Conservation (phyloP, 2,888 invertebrate genomes). For the Hemaris fuciformis region DNA sequence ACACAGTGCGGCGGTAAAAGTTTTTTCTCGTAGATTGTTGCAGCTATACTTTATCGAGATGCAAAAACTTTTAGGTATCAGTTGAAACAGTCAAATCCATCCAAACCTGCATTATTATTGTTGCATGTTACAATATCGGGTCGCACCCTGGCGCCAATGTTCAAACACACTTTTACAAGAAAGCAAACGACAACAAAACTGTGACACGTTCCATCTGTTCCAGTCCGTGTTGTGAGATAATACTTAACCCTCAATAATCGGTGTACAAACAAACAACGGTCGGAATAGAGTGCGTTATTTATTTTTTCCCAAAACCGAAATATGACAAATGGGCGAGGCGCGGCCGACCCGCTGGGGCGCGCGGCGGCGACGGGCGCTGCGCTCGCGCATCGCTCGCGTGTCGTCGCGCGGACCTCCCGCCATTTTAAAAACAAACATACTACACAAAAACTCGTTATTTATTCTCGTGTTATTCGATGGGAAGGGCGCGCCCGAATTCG, state of each 20-base stretch:
- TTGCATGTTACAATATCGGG: not conserved
- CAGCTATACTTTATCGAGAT: not conserved
- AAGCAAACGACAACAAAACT: conserved; percentile 48
- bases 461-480: conserved; percentile 74
- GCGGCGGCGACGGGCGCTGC: conserved; percentile 38
- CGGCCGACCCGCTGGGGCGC: conserved; percentile 41
- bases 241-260: conserved; percentile 74
- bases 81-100: too few species aligned
- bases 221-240: conserved; percentile 62
- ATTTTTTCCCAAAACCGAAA: conserved; percentile 76
- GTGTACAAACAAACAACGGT: conserved; percentile 73
- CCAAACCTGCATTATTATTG: too few species aligned
- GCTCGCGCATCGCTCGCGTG: conserved; percentile 72
- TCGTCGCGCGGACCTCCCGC: conserved; percentile 81
- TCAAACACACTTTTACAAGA: conserved; percentile 22
- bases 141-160: not conserved
- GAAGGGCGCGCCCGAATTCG: conserved; percentile 78
- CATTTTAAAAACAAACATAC: conserved; percentile 81
- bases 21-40: conserved; percentile 6
- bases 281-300: conserved; percentile 74
- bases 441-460: conserved; percentile 79
- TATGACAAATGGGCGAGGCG: conserved; percentile 78
- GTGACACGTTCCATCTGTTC: conserved; percentile 66
- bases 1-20: conserved; percentile 14
- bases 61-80: too few species aligned